Evolutionary conservation across 2,888 invertebrate species (phyloP), one percentile per base, ranked within the genome.

Genomic region (Rutpela maculata): DNA sequence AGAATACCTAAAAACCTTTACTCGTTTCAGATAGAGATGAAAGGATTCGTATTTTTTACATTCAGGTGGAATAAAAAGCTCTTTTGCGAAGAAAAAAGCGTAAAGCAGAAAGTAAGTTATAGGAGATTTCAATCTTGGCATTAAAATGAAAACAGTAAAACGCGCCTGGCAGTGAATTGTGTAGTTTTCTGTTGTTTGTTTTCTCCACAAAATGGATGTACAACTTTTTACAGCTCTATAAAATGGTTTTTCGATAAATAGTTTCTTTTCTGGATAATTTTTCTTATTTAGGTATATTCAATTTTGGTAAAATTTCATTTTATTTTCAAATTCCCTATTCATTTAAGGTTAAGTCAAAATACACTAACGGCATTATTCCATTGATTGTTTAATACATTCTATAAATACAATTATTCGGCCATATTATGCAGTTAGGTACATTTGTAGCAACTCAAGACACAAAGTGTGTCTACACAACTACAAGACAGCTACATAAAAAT

Each of bases 101-200:
- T 50, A 18, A 57, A 59, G 17, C 57, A 57, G 69, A 69, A 69
- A 69, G 69, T 57, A 35, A 57, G 57, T 38, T 69, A 56, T 57
- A 57, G 38, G 18, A 69, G 69, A 69, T 69, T 67, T 31, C 69
- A 56, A 69, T 69, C 69, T 59, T 19, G 57, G 18, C 18, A 57
- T 69, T 59, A 57, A 17, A 57, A 35, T 69, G 55, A 59, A 59
- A 17, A 19, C 18, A 19, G 38, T 43, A 65, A 12, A 12, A 43
- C 65, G 62, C 43, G 35, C 15, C 50, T 19, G 38, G 19, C 18
- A 65, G 43, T 43, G 17, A 65, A 43, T 18, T 65, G 38, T 43
- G 43, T 65, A 43, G 65, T 38, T 65, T 43, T 43, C 43, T 11
- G 7, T 7, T 12, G 19, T 11, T 50, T 35, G 26, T 31, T 65